Evolutionary conservation across 2,797 vertebrate species (phyloP).

Genomic region (Lateolabrax maculatus): DNA sequence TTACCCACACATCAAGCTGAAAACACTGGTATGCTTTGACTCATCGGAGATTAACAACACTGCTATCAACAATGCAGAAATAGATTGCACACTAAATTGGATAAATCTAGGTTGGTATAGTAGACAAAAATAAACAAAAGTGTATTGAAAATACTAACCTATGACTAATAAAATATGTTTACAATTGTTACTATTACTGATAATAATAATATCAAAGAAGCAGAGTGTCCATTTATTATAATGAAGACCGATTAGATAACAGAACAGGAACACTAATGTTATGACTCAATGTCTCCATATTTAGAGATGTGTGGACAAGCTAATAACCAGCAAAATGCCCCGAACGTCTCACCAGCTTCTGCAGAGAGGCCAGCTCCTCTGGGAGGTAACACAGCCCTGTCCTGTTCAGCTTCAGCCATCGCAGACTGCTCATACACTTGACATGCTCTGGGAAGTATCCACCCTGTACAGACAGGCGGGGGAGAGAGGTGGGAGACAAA

Average conservation of each 20-base stretch:
- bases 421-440: constrained; percentile 96
- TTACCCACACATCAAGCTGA: not conserved
- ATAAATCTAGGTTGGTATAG: not conserved
- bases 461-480: constrained; percentile 81
- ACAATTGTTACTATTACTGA: not conserved
- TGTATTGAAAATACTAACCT: not conserved
- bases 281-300: not conserved
- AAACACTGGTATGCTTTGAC: not conserved
- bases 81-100: not conserved
- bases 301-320: not conserved
- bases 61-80: not conserved
- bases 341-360: constrained; percentile 92
- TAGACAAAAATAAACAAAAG: not conserved
- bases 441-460: constrained; percentile 98
- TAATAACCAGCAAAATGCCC: not conserved
- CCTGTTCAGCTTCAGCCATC: constrained; percentile 98
- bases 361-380: constrained; percentile 95
- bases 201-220: not conserved
- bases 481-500: not conserved
- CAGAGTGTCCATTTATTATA: not conserved
- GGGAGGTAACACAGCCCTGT: constrained; percentile 98
- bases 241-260: not conserved
- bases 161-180: not conserved
- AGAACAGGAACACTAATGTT: not conserved
- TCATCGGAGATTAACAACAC: not conserved